Evolutionary conservation across 2,888 invertebrate genomes (phyloP).

Genomic region (Epinotia bilunana): DNA sequence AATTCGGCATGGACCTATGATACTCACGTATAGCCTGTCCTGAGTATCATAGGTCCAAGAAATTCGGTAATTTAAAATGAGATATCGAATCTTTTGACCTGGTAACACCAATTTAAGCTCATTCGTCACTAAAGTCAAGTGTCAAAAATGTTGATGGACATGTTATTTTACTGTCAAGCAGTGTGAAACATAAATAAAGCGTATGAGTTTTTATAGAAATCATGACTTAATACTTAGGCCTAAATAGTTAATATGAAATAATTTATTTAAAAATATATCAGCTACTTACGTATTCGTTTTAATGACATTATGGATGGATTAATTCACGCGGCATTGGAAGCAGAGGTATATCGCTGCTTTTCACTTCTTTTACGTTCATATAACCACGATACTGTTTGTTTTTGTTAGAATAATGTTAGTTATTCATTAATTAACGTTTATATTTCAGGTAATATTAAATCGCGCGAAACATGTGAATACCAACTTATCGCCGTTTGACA

Average conservation of each 20-base stretch:
- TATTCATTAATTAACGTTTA: conserved; percentile 47
- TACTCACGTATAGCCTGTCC: too few relatives aligned
- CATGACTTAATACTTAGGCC: conserved; percentile 82
- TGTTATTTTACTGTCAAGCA: conserved; percentile 84
- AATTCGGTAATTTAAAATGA: background rate
- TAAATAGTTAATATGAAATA: conserved; percentile 78
- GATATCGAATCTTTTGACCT: conserved; percentile 14
- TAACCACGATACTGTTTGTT: conserved; percentile 47
- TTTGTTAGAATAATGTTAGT: conserved; percentile 43
- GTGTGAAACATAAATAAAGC: conserved; percentile 85
- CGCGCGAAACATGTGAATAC: conserved; percentile 82
- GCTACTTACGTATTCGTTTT: conserved; percentile 76
- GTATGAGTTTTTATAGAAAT: conserved; percentile 80
- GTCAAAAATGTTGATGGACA: conserved; percentile 82
- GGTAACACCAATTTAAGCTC: conserved; percentile 33
- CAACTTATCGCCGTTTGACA: conserved; percentile 76
- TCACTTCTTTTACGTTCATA: conserved; percentile 57
- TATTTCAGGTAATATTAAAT: conserved; percentile 79
- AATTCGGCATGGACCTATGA: too few relatives aligned
- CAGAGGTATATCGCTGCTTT: conserved; percentile 78
- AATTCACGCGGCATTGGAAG: conserved; percentile 85
- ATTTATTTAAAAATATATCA: conserved; percentile 72
- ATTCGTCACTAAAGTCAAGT: conserved; percentile 54
- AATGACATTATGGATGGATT: conserved; percentile 85
- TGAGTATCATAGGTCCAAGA: too few relatives aligned